Conservation (phyloP, 2,797 vertebrate species). For the Enteromius thamalakanensis region DNA sequence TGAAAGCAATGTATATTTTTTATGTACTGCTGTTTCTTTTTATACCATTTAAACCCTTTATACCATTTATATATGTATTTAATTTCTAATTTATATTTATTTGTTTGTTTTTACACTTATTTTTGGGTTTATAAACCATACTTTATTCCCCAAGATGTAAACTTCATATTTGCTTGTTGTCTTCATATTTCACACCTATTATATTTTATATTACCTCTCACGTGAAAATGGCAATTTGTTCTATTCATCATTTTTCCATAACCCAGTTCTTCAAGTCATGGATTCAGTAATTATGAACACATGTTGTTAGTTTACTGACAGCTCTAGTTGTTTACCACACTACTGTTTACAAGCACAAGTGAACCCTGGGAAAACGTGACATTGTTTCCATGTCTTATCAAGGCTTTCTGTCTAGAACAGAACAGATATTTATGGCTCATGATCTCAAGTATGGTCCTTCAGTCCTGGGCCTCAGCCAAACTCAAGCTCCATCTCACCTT, state of each 20-base stretch:
- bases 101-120: background rate
- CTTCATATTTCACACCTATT: background rate
- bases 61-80: background rate
- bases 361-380: slow-evolving; percentile 17
- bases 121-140: background rate
- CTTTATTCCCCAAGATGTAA: background rate
- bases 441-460: slow-evolving; percentile 52
- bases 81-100: background rate
- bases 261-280: background rate
- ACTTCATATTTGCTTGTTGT: background rate
- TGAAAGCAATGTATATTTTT: background rate
- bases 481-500: slow-evolving; percentile 50
- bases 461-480: slow-evolving; percentile 48
- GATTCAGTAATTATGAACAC: background rate
- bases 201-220: background rate
- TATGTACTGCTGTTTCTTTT: background rate
- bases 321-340: slow-evolving; percentile 5
- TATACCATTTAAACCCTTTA: background rate
- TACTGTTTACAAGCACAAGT: slow-evolving; percentile 40
- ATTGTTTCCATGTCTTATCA: slow-evolving; percentile 68
- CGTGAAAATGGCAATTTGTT: background rate
- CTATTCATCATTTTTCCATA: background rate
- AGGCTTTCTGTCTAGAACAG: slow-evolving; percentile 41
- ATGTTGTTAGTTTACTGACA: background rate
- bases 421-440: slow-evolving; percentile 59